Evolutionary conservation across 2,113 vertebrate species (phyloP), one percentile per base, ranked within the genome.

Genomic region (Coptodon rendalli): DNA sequence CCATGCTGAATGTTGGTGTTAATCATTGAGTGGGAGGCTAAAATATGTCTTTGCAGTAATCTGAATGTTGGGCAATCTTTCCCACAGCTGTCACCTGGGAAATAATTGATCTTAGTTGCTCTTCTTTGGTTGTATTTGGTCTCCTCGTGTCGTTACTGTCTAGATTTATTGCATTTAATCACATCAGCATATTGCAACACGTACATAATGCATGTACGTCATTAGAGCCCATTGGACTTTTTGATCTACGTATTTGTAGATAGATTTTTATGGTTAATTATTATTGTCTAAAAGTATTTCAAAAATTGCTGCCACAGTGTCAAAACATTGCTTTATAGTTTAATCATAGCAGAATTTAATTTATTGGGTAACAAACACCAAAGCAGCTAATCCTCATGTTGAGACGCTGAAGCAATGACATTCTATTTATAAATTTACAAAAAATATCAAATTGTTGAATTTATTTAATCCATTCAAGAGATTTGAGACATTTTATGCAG

Each of bases 161-260:
- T 22, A 87, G 29, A 91, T 95, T 88, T 92, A 94, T 89, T 82
- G 29, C 59, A 82, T 86, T 85, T 88, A 89, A 89, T 94, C 91
- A 88, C 86, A 57, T 82, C 56, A 89, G 38, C 81, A 22, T 81
- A 56, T 82, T 87, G 48, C 48, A 83, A 78, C 68, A 91, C 40
- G 54, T 5, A 19, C 59, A 63, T 63, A 50, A 22, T 4, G 40
- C 54, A 57, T 27, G 24, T n/a, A 56, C 0, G 2, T 84, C 5
- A 31, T 14, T 83, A 48, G 61, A 73, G 19, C 9, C 29, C 61
- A 56, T 68, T 45, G 3, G 16, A 12, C 40, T 78, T 29, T 76
- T 50, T 76, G 43, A 50, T 19, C 1, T 24, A 0, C 0, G 2
- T 71, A 43, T 71, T 71, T 71, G 36, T 40, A 71, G n/a, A 40